Conservation (phyloP, 1,140 invertebrate genomes). For the Mylabris phalerata region DNA sequence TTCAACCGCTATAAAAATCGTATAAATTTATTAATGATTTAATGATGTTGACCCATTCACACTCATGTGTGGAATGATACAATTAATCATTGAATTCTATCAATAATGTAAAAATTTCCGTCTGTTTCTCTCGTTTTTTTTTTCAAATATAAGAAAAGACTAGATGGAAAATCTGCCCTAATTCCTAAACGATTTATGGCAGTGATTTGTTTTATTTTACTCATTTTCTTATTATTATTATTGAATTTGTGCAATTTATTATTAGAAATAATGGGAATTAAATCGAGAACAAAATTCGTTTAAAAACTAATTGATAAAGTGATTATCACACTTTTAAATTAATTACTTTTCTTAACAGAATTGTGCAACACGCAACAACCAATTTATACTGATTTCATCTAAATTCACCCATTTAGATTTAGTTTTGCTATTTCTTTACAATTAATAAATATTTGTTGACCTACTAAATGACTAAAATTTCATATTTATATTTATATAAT, state of each 20-base stretch:
- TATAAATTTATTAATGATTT: too few relatives aligned
- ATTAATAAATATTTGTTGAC: conserved; percentile 34
- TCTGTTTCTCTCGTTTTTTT: too few relatives aligned
- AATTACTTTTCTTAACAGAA: conserved; percentile 11
- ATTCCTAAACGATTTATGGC: conserved; percentile 31
- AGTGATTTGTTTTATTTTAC: conserved; percentile 30
- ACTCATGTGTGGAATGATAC: too few relatives aligned
- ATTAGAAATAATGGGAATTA: too few relatives aligned
- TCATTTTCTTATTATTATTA: conserved; percentile 22
- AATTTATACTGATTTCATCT: conserved; percentile 8
- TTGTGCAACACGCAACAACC: conserved; percentile 33
- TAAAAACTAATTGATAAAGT: neutral
- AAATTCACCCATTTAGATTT: conserved; percentile 27
- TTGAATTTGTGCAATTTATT: conserved; percentile 29
- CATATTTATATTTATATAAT: conserved; percentile 30
- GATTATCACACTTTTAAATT: neutral
- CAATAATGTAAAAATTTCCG: too few relatives aligned
- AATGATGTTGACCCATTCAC: too few relatives aligned
- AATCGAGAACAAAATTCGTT: too few relatives aligned
- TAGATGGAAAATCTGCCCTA: conserved; percentile 31
- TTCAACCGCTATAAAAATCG: too few relatives aligned
- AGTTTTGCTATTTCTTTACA: conserved; percentile 21
- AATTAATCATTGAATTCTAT: conserved; percentile 5
- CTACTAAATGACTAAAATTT: conserved; percentile 33
- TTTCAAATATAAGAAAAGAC: too few relatives aligned